These are phyloP conservation scores for Rhinopomastus cyanomelas DNA, from an alignment of 2,113 vertebrate genomes.

Conservation along the genomic window DNA sequence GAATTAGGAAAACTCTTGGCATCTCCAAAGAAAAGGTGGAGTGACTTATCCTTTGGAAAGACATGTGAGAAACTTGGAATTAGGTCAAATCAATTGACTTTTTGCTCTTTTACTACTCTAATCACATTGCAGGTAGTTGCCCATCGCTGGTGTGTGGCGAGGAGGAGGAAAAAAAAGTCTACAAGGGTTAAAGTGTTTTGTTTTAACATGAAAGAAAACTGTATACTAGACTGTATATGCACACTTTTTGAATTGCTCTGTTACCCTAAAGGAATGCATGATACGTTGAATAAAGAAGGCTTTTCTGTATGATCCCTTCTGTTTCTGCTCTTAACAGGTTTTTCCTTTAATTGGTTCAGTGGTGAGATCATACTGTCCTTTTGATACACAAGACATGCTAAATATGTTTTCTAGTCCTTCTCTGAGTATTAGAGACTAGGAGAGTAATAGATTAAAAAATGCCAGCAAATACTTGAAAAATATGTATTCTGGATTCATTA, in stretches of 20 bases:
- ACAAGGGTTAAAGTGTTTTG: not conserved
- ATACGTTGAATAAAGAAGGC: not conserved
- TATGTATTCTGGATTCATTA: not conserved
- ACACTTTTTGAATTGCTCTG: not conserved
- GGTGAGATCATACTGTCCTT: not conserved
- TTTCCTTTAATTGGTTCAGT: not conserved
- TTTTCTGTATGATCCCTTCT: not conserved
- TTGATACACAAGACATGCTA: not conserved
- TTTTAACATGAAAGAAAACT: not conserved
- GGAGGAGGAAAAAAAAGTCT: not conserved
- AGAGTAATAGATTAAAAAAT: not conserved
- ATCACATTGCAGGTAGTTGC: not conserved
- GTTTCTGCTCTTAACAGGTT: not conserved
- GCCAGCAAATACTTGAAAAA: not conserved
- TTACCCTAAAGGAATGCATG: not conserved
- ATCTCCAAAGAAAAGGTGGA: not conserved
- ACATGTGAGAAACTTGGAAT: not conserved
- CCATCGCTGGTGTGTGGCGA: not conserved
- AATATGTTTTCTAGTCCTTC: not conserved
- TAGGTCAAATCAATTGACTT: not conserved
- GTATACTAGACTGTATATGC: not conserved
- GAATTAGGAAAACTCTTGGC: not conserved
- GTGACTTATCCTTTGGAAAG: not conserved
- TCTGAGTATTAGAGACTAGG: not conserved
- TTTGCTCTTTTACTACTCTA: not conserved